These are phyloP conservation scores for Macrocentrus cingulum DNA, from an alignment of 1,140 invertebrate genomes.

Conservation along the genomic window DNA sequence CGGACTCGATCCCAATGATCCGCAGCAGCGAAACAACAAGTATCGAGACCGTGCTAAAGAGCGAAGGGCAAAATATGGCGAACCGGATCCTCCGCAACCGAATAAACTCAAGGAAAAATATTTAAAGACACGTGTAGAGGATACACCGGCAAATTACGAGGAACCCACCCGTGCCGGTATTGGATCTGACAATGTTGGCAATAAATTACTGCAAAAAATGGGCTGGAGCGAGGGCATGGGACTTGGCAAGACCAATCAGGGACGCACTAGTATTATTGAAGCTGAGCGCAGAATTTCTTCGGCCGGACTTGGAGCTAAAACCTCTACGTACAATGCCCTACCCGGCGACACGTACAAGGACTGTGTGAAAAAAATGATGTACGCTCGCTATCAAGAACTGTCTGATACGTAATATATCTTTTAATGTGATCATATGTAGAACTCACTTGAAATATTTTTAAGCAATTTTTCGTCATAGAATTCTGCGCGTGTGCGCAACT, in stretches of 20 bases:
- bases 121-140: constrained; percentile 62
- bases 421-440: constrained; percentile 12
- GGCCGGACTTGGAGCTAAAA: constrained; percentile 75
- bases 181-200: constrained; percentile 86
- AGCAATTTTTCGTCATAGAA: too few species aligned
- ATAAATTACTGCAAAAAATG: constrained; percentile 95
- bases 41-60: constrained; percentile 97
- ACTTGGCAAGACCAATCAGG: constrained; percentile 89
- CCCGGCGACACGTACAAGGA: constrained; percentile 88
- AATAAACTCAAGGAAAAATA: constrained; percentile 73
- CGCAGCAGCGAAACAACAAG: constrained; percentile 59
- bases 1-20: constrained; percentile 62
- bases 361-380: constrained; percentile 89
- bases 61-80: constrained; percentile 89
- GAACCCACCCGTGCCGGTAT: constrained; percentile 75
- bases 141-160: constrained; percentile 58
- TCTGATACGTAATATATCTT: constrained; percentile 58
- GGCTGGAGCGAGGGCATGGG: constrained; percentile 97
- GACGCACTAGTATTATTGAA: constrained; percentile 89
- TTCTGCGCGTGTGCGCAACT: too few species aligned
- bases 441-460: too few species aligned
- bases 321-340: constrained; percentile 71
- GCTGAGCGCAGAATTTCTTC: constrained; percentile 68
- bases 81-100: constrained; percentile 76
- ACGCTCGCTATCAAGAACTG: constrained; percentile 78